A percentile compares a stretch with the other conserved stretches of the same genome.
These are phyloP conservation scores for Crepidodera aurea DNA, from an alignment of 2,888 invertebrate species.

Conservation along the genomic window DNA sequence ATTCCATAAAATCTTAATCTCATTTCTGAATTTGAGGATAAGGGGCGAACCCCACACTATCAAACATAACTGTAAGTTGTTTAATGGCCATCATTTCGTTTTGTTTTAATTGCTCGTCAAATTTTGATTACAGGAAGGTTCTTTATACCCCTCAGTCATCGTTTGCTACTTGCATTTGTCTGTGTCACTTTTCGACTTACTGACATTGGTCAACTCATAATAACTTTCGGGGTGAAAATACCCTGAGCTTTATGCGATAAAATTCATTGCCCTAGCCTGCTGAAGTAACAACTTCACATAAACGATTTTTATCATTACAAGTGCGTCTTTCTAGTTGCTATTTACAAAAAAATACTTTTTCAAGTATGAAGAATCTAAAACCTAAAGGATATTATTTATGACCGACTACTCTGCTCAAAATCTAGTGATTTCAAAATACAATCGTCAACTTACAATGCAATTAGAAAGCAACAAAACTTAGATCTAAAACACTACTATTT, in stretches of 20 bases:
- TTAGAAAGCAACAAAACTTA: too few species aligned
- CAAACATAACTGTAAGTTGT: slow-evolving; percentile 58
- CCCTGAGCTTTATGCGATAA: slow-evolving; percentile 21
- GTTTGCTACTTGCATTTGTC: slow-evolving; percentile 47
- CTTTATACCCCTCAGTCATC: slow-evolving; percentile 55
- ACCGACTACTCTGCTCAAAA: too few species aligned
- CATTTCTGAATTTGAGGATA: slow-evolving; percentile 25
- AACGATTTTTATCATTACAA: too few species aligned
- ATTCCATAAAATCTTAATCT: slow-evolving; percentile 30
- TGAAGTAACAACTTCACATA: slow-evolving; percentile 9
- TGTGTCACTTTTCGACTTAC: slow-evolving; percentile 35
- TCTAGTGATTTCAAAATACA: too few species aligned
- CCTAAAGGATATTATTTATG: too few species aligned
- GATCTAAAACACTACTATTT: too few species aligned
- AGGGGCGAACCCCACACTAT: slow-evolving; percentile 42
- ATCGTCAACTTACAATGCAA: too few species aligned
- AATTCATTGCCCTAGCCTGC: slow-evolving; percentile 21
- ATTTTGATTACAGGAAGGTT: slow-evolving; percentile 61
- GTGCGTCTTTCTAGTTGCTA: too few species aligned
- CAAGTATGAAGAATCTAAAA: too few species aligned
- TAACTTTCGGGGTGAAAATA: slow-evolving; percentile 22
- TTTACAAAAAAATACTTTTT: too few species aligned
- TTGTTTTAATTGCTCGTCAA: slow-evolving; percentile 63
- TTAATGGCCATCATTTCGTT: slow-evolving; percentile 61
- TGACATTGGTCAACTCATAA: slow-evolving; percentile 42